phyloP scores from a whole-genome alignment of 1,140 invertebrate genomes.

The Brachionus rubens region DNA sequence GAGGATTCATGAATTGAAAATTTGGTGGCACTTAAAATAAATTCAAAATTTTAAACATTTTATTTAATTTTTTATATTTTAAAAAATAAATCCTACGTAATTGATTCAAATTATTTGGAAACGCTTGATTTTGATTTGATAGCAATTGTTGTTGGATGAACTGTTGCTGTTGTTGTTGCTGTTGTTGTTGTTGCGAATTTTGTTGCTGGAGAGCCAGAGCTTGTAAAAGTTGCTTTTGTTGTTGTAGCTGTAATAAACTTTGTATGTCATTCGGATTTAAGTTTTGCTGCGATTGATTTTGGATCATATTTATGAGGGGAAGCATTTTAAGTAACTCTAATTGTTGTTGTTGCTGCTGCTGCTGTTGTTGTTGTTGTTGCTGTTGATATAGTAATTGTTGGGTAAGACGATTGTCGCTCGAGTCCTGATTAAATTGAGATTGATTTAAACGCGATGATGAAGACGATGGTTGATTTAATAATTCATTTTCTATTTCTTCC shows the following conservation, averaged over 20 bases:
- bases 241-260: background rate
- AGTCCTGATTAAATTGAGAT: background rate
- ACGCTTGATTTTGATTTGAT: background rate
- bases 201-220: background rate
- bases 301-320: slow-evolving; percentile 18
- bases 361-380: background rate
- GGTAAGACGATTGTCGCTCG: background rate
- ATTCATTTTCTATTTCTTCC: slow-evolving; percentile 41
- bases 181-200: background rate
- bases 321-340: slow-evolving; percentile 13
- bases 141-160: background rate
- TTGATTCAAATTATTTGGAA: background rate
- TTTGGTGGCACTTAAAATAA: background rate
- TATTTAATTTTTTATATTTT: slow-evolving; percentile 11
- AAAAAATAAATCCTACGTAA: background rate
- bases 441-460: background rate
- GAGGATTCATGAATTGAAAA: slow-evolving; percentile 24
- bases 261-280: background rate
- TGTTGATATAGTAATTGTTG: background rate
- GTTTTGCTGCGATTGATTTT: slow-evolving; percentile 12
- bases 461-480: slow-evolving; percentile 36
- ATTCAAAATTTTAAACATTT: too few relatives aligned
- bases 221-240: slow-evolving; percentile 3
- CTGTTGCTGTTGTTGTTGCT: background rate
- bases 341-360: background rate